Conservation (phyloP, 2,888 invertebrate genomes). For the Netelia inedita region DNA sequence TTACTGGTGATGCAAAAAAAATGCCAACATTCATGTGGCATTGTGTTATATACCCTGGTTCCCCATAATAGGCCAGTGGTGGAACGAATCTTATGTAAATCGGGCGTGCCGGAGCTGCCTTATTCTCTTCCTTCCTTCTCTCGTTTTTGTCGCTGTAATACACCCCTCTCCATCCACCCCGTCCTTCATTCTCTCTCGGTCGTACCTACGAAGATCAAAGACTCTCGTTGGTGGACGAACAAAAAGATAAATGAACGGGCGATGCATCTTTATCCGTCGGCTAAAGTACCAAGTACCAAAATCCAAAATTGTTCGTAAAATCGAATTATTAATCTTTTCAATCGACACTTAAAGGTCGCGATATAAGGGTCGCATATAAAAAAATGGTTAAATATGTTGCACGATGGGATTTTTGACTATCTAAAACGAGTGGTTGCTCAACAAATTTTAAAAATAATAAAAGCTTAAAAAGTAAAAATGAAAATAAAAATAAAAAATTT, state of each 20-base stretch:
- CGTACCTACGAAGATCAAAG: slow-evolving; percentile 70
- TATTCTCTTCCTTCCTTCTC: slow-evolving; percentile 57
- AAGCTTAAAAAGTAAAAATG: too few species aligned
- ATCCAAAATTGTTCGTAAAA: too few species aligned
- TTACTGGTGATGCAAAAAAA: slow-evolving; percentile 63
- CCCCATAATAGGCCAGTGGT: slow-evolving; percentile 75
- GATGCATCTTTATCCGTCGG: too few species aligned
- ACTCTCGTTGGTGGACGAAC: slow-evolving; percentile 59
- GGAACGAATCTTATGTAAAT: slow-evolving; percentile 80
- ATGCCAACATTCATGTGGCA: slow-evolving; percentile 75
- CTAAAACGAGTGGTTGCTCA: too few species aligned
- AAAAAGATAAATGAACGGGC: slow-evolving; percentile 21
- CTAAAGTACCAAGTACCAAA: too few species aligned
- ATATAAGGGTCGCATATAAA: background rate
- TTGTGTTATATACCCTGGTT: slow-evolving; percentile 71
- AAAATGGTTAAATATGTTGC: too few species aligned
- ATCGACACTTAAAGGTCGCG: background rate
- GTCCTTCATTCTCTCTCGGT: slow-evolving; percentile 1
- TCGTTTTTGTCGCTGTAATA: slow-evolving; percentile 22
- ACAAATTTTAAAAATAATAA: too few species aligned
- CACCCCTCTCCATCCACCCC: background rate
- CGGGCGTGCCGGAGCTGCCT: slow-evolving; percentile 56
- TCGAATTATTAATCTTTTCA: background rate
- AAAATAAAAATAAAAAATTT: too few species aligned
- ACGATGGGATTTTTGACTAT: too few species aligned